phyloP scores from a whole-genome alignment of 2,113 vertebrate genomes.

The Cheilinus undulatus region DNA sequence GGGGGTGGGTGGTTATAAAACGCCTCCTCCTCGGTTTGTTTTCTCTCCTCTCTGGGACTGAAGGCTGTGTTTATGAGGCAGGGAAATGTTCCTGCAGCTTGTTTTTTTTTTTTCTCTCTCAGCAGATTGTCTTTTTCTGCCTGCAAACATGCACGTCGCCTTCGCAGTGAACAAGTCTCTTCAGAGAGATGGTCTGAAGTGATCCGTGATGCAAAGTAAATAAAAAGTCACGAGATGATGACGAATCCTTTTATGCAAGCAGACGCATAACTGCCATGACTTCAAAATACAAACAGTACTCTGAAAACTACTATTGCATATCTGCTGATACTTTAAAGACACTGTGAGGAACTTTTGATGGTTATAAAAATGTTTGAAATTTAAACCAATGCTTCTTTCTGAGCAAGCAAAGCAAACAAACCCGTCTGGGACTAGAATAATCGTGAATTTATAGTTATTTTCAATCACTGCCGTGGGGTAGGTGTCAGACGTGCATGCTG shows the following conservation, averaged over 20 bases:
- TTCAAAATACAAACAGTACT: not conserved
- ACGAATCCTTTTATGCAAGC: not conserved
- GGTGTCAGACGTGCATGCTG: too few species aligned
- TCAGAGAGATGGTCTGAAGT: not conserved
- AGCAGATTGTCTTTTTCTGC: not conserved
- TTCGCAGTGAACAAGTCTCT: not conserved
- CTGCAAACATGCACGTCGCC: not conserved
- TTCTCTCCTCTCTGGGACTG: not conserved
- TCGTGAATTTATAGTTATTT: too few species aligned
- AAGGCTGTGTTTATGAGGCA: not conserved
- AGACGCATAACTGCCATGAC: not conserved
- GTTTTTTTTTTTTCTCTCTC: not conserved
- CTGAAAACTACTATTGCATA: not conserved
- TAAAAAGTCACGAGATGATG: not conserved
- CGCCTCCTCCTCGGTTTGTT: not conserved
- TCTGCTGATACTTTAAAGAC: too few species aligned
- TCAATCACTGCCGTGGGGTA: too few species aligned
- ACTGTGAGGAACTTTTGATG: too few species aligned
- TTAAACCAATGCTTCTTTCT: too few species aligned
- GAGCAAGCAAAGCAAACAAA: too few species aligned
- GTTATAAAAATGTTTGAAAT: too few species aligned
- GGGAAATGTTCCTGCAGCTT: not conserved
- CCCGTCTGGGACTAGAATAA: too few species aligned
- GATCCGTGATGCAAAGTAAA: not conserved
- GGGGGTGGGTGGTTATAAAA: not conserved